These are phyloP conservation scores for Aphis gossypii DNA, from an alignment of 1,140 invertebrate genomes.

Conservation along the genomic window DNA sequence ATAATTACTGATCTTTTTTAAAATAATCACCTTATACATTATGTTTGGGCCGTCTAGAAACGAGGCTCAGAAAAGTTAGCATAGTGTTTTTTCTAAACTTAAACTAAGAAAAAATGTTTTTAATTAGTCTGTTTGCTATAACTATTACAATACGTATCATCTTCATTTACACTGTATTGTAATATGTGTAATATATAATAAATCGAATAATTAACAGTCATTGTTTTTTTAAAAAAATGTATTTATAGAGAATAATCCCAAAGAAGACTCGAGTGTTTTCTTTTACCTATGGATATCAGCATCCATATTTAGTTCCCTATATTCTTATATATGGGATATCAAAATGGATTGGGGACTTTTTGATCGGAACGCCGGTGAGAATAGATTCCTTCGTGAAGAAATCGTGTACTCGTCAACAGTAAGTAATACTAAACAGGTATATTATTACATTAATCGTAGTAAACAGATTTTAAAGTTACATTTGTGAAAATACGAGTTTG, in stretches of 20 bases:
- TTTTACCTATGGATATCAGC: constrained; percentile 76
- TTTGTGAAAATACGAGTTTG: background rate
- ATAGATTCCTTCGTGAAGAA: constrained; percentile 74
- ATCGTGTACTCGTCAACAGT: constrained; percentile 73
- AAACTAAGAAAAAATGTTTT: background rate
- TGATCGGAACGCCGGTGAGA: constrained; percentile 81
- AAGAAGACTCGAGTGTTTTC: constrained; percentile 63
- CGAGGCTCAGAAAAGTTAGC: background rate
- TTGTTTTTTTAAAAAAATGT: background rate
- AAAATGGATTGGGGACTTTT: constrained; percentile 94
- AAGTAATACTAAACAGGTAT: constrained; percentile 61
- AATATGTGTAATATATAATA: background rate
- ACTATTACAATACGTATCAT: background rate
- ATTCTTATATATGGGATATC: constrained; percentile 86
- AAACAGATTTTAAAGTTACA: background rate
- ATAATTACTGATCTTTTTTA: background rate
- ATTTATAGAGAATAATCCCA: constrained; percentile 6
- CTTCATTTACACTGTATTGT: background rate
- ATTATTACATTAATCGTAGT: background rate
- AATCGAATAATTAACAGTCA: background rate
- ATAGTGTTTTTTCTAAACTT: too few species aligned
- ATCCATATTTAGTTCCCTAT: constrained; percentile 77
- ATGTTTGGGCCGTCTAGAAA: background rate
- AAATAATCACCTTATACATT: background rate
- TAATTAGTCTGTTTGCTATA: background rate